phyloP scores from a whole-genome alignment of 2,113 vertebrate genomes.

The Chamaea fasciata region DNA sequence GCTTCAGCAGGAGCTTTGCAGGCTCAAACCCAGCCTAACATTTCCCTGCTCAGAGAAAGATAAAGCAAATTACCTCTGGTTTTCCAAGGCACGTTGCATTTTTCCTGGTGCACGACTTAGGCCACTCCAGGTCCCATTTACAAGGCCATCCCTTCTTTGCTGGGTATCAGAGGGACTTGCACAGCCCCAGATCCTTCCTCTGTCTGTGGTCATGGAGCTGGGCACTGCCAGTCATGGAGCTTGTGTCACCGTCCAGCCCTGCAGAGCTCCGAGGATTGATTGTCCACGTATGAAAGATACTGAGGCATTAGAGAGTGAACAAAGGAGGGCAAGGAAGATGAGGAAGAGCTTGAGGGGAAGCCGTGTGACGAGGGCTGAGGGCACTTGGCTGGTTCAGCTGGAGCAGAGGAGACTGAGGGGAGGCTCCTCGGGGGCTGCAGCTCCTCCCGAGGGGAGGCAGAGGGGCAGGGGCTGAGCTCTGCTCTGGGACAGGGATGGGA shows the following conservation, averaged over 20 bases:
- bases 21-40: not conserved
- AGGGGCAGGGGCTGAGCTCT: not conserved
- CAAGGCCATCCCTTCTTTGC: not conserved
- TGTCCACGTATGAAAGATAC: rapidly evolving
- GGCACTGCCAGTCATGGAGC: not conserved
- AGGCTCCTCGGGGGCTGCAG: not conserved
- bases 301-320: not conserved
- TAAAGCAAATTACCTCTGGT: not conserved
- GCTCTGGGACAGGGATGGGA: too few relatives aligned
- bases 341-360: not conserved
- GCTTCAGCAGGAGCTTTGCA: not conserved
- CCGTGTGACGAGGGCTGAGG: not conserved
- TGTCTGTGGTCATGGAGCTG: rapidly evolving
- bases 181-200: not conserved
- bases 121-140: too few relatives aligned
- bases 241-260: rapidly evolving
- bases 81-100: not conserved
- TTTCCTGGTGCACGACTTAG: not conserved
- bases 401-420: not conserved
- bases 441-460: not conserved
- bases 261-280: rapidly evolving
- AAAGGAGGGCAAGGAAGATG: not conserved
- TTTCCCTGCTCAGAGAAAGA: not conserved
- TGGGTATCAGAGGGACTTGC: not conserved
- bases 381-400: not conserved